Conservation (phyloP, 2,113 vertebrate species). For the Polypterus bichir region DNA sequence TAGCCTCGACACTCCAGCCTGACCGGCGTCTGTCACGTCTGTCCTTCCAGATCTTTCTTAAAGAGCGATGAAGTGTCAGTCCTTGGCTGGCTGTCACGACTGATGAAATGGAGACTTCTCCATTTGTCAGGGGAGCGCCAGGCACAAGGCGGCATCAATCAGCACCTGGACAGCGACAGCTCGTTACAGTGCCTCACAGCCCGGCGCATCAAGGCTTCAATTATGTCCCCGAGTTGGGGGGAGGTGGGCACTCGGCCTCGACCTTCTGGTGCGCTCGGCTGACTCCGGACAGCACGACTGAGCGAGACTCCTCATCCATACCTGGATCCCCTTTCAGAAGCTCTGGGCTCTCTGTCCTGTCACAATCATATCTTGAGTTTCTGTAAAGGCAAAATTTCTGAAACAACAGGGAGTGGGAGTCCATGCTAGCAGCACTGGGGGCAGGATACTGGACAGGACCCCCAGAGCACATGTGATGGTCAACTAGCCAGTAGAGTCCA, state of each 20-base stretch:
- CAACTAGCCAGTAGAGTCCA: too few species aligned
- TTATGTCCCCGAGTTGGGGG: slow-evolving; percentile 3
- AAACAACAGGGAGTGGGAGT: too few species aligned
- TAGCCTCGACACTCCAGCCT: neutral
- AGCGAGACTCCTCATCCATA: neutral
- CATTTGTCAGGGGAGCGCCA: neutral
- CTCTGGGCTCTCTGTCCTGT: too few species aligned
- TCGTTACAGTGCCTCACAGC: slow-evolving; percentile 11
- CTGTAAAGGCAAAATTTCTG: too few species aligned
- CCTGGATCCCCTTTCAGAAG: neutral
- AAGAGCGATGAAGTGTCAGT: neutral
- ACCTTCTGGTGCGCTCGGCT: neutral
- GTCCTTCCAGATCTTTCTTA: neutral
- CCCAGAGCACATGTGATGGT: too few species aligned
- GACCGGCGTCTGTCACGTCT: neutral
- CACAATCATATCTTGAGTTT: too few species aligned
- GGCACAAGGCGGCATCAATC: slow-evolving; percentile 25
- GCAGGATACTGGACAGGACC: too few species aligned
- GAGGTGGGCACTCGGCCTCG: neutral
- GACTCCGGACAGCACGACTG: neutral
- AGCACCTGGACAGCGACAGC: slow-evolving; percentile 1
- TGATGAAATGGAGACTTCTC: rapidly evolving
- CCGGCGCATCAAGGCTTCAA: slow-evolving; percentile 21
- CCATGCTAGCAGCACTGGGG: too few species aligned
- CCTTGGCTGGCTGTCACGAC: neutral